Evolutionary conservation across 2,113 vertebrate genomes (phyloP).

Genomic region (Circaetus gallicus): DNA sequence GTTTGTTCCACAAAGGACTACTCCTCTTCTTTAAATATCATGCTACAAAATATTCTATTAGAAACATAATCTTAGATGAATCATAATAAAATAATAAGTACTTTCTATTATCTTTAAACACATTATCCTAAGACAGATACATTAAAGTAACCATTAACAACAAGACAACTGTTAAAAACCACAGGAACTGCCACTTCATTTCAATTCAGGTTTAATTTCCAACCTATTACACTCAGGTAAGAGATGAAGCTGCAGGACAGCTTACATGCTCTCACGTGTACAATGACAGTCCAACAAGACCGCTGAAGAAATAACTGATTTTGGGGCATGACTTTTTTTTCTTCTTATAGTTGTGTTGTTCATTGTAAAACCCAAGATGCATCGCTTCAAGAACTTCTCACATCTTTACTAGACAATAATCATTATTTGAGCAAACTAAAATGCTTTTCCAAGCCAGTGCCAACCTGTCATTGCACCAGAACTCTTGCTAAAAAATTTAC

Average conservation of each 20-base stretch:
- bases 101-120: not conserved
- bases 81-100: not conserved
- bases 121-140: not conserved
- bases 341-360: not conserved
- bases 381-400: not conserved
- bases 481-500: not conserved
- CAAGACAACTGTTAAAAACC: not conserved
- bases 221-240: not conserved
- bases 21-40: not conserved
- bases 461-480: not conserved
- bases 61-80: not conserved
- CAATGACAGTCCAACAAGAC: not conserved
- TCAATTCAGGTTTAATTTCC: not conserved
- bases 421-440: not conserved
- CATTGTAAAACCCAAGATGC: not conserved
- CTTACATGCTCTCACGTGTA: fast-evolving
- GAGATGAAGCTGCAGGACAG: not conserved
- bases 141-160: not conserved
- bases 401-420: not conserved
- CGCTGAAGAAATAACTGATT: not conserved
- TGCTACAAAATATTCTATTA: not conserved
- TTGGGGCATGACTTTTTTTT: fast-evolving
- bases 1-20: not conserved
- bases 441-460: not conserved
- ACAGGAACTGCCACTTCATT: not conserved